Conservation (phyloP, 2,113 vertebrate genomes). For the Hydrolagus affinis region DNA sequence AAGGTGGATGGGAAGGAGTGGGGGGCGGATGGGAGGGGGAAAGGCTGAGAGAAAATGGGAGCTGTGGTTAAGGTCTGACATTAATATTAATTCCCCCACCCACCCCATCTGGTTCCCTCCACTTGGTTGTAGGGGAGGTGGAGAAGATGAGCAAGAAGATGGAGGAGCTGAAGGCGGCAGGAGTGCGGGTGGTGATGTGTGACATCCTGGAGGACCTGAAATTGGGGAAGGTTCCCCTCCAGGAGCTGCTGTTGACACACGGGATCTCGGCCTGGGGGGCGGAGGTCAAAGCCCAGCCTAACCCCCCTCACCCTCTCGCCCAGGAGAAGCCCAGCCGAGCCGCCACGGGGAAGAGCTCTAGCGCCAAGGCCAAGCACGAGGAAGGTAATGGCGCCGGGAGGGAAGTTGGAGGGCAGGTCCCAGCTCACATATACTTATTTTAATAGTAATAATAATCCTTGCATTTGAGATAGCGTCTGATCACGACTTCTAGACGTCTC, state of each 20-base stretch:
- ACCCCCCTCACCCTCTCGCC: constrained; percentile 42
- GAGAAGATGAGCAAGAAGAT: constrained; percentile 96
- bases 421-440: not conserved
- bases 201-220: constrained; percentile 74
- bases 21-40: too few species aligned
- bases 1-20: too few species aligned
- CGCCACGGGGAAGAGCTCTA: constrained; percentile 61
- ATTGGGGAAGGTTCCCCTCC: constrained; percentile 65
- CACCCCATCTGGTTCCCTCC: not conserved
- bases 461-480: not conserved
- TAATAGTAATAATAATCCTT: not conserved
- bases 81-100: not conserved
- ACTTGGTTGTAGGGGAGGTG: constrained; percentile 70
- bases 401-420: accelerated
- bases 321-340: constrained; percentile 60
- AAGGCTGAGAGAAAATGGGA: too few species aligned
- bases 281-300: constrained; percentile 71
- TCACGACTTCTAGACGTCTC: not conserved
- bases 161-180: constrained; percentile 80
- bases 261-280: constrained; percentile 82
- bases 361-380: constrained; percentile 72
- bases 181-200: constrained; percentile 77
- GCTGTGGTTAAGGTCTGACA: too few species aligned
- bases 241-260: constrained; percentile 74
- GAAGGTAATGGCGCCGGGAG: constrained; percentile 61